Evolutionary conservation across 1,140 invertebrate species (phyloP).

Genomic region (Ceratosolen fusciceps): DNA sequence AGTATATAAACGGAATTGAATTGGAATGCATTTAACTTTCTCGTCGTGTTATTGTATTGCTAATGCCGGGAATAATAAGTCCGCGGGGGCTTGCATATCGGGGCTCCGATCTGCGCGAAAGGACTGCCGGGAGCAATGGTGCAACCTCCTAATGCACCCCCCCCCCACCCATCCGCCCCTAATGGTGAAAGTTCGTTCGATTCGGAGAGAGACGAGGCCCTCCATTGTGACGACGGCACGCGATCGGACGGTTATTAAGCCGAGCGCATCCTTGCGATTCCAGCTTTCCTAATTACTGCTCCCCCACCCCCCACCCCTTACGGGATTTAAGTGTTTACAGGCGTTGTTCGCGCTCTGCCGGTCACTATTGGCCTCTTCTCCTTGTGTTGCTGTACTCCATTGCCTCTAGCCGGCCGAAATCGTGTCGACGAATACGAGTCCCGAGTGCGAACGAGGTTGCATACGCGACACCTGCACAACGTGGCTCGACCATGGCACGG

Average conservation of each 20-base stretch:
- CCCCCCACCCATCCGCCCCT: no score
- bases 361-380: not conserved
- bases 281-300: not conserved
- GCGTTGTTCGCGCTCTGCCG: no score
- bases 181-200: slow-evolving; percentile 15
- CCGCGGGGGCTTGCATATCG: not conserved
- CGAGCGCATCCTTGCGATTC: slow-evolving; percentile 10
- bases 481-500: not conserved
- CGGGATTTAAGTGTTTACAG: no score
- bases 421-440: not conserved
- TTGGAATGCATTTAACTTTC: no score
- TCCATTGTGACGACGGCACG: slow-evolving; percentile 22
- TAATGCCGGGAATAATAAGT: not conserved
- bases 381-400: not conserved
- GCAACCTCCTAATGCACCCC: no score
- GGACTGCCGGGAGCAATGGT: no score
- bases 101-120: no score
- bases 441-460: slow-evolving; percentile 36
- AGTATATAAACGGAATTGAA: no score
- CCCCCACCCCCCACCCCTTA: no score
- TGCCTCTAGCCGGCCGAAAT: not conserved
- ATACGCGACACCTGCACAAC: slow-evolving; percentile 30
- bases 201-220: not conserved
- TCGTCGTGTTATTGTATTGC: not conserved
- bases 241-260: slow-evolving; percentile 3